These are phyloP conservation scores for human DNA, from an alignment of 2,113 vertebrate genomes.

Conservation along the genomic window GRCh38 chr12:14820501-14821000, in stretches of 20 bases:
- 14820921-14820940: neutral
- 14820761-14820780: neutral
- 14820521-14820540: neutral
- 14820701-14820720: neutral
- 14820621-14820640: neutral
- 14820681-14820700: neutral
- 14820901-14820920: neutral
- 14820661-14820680: neutral
- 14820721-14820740: neutral
- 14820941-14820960: neutral
- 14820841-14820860: neutral
- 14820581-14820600: neutral
- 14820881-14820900: neutral
- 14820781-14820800: neutral
- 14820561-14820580: neutral
- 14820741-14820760: neutral
- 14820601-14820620: neutral
- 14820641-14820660: neutral
- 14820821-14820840: neutral
- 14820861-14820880: neutral
- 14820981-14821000: neutral
- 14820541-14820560: neutral
- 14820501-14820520: neutral
- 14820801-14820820: neutral
- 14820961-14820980: neutral